phyloP scores from a whole-genome alignment of 2,113 vertebrate genomes.

The Scolopax mira region DNA sequence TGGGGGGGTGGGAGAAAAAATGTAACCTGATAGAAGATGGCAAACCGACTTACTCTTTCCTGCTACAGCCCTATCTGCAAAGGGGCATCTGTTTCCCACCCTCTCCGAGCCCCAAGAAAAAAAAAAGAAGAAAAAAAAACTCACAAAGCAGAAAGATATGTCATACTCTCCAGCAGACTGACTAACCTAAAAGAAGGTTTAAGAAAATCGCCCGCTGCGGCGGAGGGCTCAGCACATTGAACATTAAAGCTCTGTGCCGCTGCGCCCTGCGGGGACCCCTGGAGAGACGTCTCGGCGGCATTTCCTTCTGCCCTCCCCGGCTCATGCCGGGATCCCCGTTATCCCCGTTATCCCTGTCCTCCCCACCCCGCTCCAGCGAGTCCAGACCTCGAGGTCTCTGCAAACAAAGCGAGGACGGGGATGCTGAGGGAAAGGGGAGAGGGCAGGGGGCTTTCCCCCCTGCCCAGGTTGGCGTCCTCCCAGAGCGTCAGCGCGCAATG shows the following conservation, averaged over 20 bases:
- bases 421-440: accelerated
- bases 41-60: neutral
- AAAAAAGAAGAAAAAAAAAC: no score
- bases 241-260: neutral
- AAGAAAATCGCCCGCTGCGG: neutral
- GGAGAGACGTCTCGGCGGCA: neutral
- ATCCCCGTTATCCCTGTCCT: neutral
- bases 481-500: neutral
- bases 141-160: no score
- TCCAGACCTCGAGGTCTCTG: neutral
- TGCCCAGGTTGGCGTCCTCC: neutral
- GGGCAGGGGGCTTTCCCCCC: neutral
- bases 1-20: neutral
- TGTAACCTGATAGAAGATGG: conserved; percentile 22
- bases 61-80: neutral
- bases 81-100: neutral
- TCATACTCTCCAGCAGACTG: neutral
- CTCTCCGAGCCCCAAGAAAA: neutral
- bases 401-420: neutral
- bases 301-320: neutral
- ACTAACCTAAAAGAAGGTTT: neutral
- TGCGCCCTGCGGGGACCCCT: neutral
- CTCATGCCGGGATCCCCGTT: neutral
- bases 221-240: neutral
- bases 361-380: neutral